These are phyloP conservation scores for Pegea sp. DNA, from an alignment of 23 tunicate genomes.

Conservation along the genomic window DNA sequence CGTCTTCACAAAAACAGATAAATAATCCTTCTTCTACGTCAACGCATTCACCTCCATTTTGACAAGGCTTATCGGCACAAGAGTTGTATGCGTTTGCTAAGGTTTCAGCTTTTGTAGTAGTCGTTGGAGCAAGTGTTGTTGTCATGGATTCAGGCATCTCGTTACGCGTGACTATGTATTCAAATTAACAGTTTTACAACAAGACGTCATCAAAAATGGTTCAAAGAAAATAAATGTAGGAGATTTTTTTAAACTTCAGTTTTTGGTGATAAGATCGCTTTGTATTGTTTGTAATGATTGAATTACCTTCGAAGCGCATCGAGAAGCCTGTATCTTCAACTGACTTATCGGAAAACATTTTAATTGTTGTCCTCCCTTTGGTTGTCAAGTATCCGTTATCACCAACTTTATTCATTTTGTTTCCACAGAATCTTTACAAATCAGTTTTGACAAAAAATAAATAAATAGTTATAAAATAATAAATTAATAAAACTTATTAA, in stretches of 20 bases:
- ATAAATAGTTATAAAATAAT: not conserved
- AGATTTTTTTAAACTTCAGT: not conserved
- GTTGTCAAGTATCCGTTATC: conserved; percentile 10
- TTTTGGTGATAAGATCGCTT: too few relatives aligned
- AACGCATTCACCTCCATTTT: conserved; percentile 53
- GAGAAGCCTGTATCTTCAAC: conserved; percentile 32
- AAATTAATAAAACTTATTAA: not conserved
- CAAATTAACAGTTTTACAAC: not conserved
- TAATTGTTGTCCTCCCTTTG: conserved; percentile 15
- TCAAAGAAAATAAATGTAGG: not conserved
- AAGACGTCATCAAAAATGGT: not conserved
- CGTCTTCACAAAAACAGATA: conserved; percentile 73
- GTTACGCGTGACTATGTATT: not conserved
- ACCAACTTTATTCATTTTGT: conserved; percentile 20
- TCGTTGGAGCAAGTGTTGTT: conserved; percentile 8
- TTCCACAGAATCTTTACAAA: conserved; percentile 49
- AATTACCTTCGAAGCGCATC: conserved; percentile 17
- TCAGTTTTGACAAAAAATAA: not conserved
- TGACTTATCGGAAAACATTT: conserved; percentile 24
- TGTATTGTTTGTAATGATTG: too few relatives aligned
- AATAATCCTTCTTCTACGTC: conserved; percentile 47
- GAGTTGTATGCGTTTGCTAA: not conserved
- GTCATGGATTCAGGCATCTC: conserved; percentile 1
- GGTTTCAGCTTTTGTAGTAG: conserved; percentile 8
- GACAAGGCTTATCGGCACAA: conserved; percentile 67